A percentile compares a stretch with the other conserved stretches of the same genome.
Conservation (phyloP, 2,888 invertebrate species). For the Beris morrisii region DNA sequence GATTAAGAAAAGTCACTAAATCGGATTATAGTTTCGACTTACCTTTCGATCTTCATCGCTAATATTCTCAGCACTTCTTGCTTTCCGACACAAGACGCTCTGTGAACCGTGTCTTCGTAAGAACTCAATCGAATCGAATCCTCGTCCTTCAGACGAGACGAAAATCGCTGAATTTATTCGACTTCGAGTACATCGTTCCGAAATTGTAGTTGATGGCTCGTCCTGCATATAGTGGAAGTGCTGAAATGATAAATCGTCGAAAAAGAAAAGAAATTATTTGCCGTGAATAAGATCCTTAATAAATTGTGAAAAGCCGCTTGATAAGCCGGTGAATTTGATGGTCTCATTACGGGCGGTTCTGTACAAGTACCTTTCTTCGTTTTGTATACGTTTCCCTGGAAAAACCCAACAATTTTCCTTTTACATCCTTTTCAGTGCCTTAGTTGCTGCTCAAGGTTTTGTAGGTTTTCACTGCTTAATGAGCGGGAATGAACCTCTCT, state of each 20-base stretch:
- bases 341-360: neutral
- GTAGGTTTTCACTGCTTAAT: too few relatives aligned
- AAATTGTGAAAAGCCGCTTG: too few relatives aligned
- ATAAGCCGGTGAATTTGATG: too few relatives aligned
- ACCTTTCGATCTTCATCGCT: conserved; percentile 58
- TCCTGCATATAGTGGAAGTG: conserved; percentile 73
- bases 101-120: conserved; percentile 77
- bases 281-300: too few relatives aligned
- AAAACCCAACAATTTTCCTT: too few relatives aligned
- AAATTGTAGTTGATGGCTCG: conserved; percentile 66
- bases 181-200: conserved; percentile 66
- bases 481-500: too few relatives aligned
- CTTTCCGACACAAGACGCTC: conserved; percentile 77
- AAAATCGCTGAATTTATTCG: conserved; percentile 86
- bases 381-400: too few relatives aligned
- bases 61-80: conserved; percentile 72
- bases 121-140: conserved; percentile 79
- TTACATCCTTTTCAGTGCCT: too few relatives aligned
- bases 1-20: too few relatives aligned
- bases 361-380: neutral
- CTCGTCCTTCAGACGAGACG: conserved; percentile 73
- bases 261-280: neutral
- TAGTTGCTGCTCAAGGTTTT: too few relatives aligned
- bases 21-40: conserved; percentile 37
- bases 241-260: conserved; percentile 55